A percentile compares a stretch with the other conserved stretches of the same genome.
These are phyloP conservation scores for Pseudomyrmex pallidus DNA, from an alignment of 1,140 invertebrate genomes.

Conservation along the genomic window DNA sequence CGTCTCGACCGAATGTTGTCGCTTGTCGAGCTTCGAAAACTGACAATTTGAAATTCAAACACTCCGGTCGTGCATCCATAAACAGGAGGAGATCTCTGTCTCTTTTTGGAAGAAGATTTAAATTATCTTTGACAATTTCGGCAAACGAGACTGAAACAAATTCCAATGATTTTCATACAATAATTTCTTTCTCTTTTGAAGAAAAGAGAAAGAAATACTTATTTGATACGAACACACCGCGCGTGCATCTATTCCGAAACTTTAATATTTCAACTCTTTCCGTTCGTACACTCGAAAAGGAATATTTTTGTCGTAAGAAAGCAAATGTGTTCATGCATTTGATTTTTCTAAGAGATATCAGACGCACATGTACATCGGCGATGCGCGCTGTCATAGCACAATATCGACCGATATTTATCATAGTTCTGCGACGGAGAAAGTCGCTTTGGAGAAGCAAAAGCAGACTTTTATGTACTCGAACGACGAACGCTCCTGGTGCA, in stretches of 20 bases:
- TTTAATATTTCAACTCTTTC: neutral
- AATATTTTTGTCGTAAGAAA: slow-evolving; percentile 18
- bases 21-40: slow-evolving; percentile 9
- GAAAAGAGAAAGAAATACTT: neutral
- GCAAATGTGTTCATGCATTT: neutral
- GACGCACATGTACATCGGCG: neutral
- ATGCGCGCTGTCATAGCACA: neutral
- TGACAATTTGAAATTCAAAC: slow-evolving; percentile 52
- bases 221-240: neutral
- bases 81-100: neutral
- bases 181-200: too few relatives aligned
- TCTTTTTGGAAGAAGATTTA: neutral
- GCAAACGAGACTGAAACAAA: neutral
- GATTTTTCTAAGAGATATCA: slow-evolving; percentile 1
- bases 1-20: slow-evolving; percentile 23
- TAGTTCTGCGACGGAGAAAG: neutral
- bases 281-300: neutral
- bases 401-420: slow-evolving; percentile 39
- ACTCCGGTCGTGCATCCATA: slow-evolving; percentile 17
- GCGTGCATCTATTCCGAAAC: neutral
- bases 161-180: neutral
- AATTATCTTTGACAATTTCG: neutral
- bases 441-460: neutral
- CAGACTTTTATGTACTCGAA: slow-evolving; percentile 9
- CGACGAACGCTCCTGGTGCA: neutral